Base-by-base conservation (phyloP, 2,888 invertebrate species). In the Auanema sp. region DNA sequence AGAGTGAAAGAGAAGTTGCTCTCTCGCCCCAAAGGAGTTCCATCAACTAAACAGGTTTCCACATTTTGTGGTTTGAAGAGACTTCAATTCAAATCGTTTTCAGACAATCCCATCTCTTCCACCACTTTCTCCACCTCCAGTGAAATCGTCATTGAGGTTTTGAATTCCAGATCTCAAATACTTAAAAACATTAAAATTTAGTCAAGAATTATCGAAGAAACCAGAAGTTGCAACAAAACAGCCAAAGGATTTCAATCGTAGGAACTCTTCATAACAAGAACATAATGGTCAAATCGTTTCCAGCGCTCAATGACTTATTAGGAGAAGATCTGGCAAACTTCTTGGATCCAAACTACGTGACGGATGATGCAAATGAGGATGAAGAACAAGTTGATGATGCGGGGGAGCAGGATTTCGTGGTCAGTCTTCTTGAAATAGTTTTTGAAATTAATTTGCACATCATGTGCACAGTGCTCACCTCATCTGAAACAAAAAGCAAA, bases 301-400 rank as follows among this genome's bases (percentile, higher is more conserved):
- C 54, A 79, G 77, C 79, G 0, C 53, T 79, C 10, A 71, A 67
- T 23, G 78, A 79, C 49, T 66, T 79, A 53, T 64, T 79, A 8
- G 79, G 79, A 12, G 71, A 70, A 18, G 72, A 73, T 41, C 70
- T 79, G 24, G 79, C 73, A 40, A 73, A 77, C 23, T 79, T 79
- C 43, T 58, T 79, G 56, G 76, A 78, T 58, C 79, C 78, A 0
- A 69, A 70, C 44, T 79, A 77, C 42, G 72, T 72, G 43, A 69
- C 77, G 10, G 58, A 69, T 5, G 70, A 69, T 23, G 73, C 70
- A 16, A 71, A 72, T 43, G 68, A 68, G n/a, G 64, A 66, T 5
- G 61, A 58, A 47, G 68, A 66, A 33, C 33, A 33, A 33, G 43
- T 54, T 18, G 42, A 41, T 11, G 49, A 21, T 47, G 47, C 5